Evolutionary conservation across 2,113 vertebrate species (phyloP), one percentile per base, ranked within the genome.

Genomic region (Burhinus oedicnemus): DNA sequence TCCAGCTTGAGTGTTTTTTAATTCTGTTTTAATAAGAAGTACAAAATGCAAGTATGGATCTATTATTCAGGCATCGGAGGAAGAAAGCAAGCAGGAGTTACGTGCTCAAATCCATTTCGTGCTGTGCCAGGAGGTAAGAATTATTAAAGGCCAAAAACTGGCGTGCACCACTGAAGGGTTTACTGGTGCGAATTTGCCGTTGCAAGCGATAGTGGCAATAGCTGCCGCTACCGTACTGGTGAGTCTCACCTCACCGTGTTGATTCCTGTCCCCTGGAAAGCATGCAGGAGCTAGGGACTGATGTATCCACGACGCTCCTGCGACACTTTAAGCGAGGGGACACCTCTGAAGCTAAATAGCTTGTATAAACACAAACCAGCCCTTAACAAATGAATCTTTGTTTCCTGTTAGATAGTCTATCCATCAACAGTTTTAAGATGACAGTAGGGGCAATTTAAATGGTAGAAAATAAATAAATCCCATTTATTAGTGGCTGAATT

Each of bases 381-480:
- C 78, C 42, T 13, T 58, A 91, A 90, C 49, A 90, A 90, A 94
- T 69, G 58, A 36, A 42, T 60, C 70, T 83, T 90, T 91, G 49
- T 77, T 92, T 80, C 58, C 58, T 42, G 38, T 83, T 70, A 51
- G 75, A 66, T 52, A 93, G 65, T 80, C 32, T 58, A 80, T 83
- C 70, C 68, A 80, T 93, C 90, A 94, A 54, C 82, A 38, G 58
- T 42, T 95, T 95, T 72, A 92, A 83, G 47, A 80, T 44, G 87
- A 76, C 44, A 44, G 54, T 51, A 77, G 75, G 23, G 38, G 27
- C 6, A 11, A 93, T 94, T 91, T 72, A 80, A 90, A 90, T 42
- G 54, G 66, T 19, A 74, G 82, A 88, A 96, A 96, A 96, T 83
- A 96, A 97, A 96, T 95, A 97, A 90, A 95, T 83, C 40, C 58